Conservation (phyloP, 2,113 vertebrate species). For the Neotoma lepida region DNA sequence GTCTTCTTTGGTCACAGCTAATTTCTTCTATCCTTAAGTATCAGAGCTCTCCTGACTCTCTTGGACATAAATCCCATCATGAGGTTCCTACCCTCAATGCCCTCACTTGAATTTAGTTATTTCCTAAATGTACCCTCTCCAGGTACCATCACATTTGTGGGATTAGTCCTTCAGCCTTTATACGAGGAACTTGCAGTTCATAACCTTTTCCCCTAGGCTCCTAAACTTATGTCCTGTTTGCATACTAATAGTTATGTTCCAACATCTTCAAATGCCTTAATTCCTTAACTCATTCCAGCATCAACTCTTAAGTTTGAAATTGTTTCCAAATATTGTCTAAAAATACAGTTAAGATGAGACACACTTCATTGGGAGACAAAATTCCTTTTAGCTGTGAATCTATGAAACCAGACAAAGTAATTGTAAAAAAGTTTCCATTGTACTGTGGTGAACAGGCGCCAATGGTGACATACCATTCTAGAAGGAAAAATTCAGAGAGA, state of each 20-base stretch:
- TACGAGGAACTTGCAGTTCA: not conserved
- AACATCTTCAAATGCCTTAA: not conserved
- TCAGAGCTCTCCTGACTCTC: not conserved
- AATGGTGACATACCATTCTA: not conserved
- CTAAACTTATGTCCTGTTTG: not conserved
- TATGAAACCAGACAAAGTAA: not conserved
- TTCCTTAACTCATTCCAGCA: not conserved
- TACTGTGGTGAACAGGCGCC: not conserved
- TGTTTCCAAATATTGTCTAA: not conserved
- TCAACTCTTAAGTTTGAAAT: not conserved
- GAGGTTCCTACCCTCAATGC: not conserved
- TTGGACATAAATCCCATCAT: not conserved
- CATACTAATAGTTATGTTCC: not conserved
- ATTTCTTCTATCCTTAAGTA: not conserved
- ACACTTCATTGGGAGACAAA: not conserved
- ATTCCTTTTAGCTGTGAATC: not conserved
- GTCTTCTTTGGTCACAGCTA: not conserved
- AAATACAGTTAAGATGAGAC: not conserved
- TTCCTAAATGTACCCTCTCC: not conserved
- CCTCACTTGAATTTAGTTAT: not conserved
- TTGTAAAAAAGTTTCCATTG: not conserved
- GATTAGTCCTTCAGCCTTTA: not conserved
- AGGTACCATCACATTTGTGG: too few relatives aligned
- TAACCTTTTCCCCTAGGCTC: not conserved
- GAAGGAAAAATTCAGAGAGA: not conserved